A percentile compares a stretch with the other conserved stretches of the same genome.
phyloP scores from a whole-genome alignment of 2,888 invertebrate species.

The Strigamia crassipes region DNA sequence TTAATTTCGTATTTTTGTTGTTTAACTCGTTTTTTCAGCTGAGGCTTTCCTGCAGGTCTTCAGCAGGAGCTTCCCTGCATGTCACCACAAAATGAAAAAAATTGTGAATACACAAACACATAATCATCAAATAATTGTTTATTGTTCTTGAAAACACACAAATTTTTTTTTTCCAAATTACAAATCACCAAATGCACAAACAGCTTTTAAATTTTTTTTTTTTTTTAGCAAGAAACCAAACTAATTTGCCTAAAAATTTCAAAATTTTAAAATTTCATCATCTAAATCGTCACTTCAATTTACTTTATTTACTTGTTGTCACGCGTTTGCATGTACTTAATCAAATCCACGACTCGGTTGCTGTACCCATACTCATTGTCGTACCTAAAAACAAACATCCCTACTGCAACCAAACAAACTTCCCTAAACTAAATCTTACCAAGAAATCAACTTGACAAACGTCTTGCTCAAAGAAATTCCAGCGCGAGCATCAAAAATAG shows the following conservation, averaged over 20 bases:
- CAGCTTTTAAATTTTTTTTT: too few relatives aligned
- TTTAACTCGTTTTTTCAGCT: too few relatives aligned
- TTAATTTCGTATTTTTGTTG: too few relatives aligned
- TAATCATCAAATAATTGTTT: too few relatives aligned
- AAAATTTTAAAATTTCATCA: not conserved
- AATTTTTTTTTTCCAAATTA: too few relatives aligned
- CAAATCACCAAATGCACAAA: too few relatives aligned
- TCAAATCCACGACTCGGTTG: constrained; percentile 93
- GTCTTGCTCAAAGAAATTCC: constrained; percentile 91
- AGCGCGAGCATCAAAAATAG: constrained; percentile 95
- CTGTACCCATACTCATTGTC: constrained; percentile 99
- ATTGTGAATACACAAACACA: too few relatives aligned
- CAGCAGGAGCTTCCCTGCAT: too few relatives aligned
- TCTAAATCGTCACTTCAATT: not conserved
- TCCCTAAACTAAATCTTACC: constrained; percentile 64
- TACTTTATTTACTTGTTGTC: constrained; percentile 27
- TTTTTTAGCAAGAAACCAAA: not conserved
- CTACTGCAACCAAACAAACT: too few relatives aligned
- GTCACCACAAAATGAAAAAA: too few relatives aligned
- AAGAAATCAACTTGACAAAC: constrained; percentile 97
- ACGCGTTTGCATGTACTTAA: constrained; percentile 78
- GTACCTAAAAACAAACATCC: constrained; percentile 70
- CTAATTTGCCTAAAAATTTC: not conserved
- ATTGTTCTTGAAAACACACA: too few relatives aligned
- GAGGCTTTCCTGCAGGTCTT: too few relatives aligned